Conservation (phyloP, 2,888 invertebrate species). For the Vesta saturnalis region DNA sequence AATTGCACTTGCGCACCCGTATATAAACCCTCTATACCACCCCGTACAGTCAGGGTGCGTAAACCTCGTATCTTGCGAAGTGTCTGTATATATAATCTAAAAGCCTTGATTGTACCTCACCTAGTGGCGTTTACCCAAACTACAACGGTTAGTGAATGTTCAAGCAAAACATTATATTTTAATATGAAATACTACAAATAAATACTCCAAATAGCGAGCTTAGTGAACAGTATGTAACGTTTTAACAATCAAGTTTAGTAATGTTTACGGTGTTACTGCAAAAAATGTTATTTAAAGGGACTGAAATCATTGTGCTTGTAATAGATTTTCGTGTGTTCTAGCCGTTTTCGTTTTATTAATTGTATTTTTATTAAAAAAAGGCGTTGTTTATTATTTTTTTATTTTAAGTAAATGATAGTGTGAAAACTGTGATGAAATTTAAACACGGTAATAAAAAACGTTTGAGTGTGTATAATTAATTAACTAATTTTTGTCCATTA, state of each 20-base stretch:
- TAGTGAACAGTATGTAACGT: constrained; percentile 4
- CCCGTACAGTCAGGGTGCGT: constrained; percentile 49
- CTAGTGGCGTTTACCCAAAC: constrained; percentile 56
- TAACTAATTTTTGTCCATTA: neutral
- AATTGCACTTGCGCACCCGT: constrained; percentile 49
- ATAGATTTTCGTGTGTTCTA: constrained; percentile 30
- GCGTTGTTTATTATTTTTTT: constrained; percentile 12
- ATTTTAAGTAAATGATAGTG: constrained; percentile 7
- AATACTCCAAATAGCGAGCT: neutral
- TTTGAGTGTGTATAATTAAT: neutral
- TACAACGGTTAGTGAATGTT: constrained; percentile 48
- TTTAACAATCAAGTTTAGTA: neutral
- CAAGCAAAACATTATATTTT: constrained; percentile 51
- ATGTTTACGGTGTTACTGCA: neutral
- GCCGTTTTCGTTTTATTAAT: constrained; percentile 27
- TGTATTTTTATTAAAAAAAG: constrained; percentile 21
- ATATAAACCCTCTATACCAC: constrained; percentile 46
- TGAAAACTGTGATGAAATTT: constrained; percentile 3
- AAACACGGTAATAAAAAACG: neutral
- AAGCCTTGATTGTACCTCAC: constrained; percentile 54
- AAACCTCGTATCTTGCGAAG: constrained; percentile 52
- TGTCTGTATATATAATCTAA: constrained; percentile 44
- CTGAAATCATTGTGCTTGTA: constrained; percentile 21
- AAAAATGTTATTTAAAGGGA: constrained; percentile 6
- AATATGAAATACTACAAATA: constrained; percentile 39